Conservation (phyloP, 2,797 vertebrate genomes). For the Hafferia zeledoni region DNA sequence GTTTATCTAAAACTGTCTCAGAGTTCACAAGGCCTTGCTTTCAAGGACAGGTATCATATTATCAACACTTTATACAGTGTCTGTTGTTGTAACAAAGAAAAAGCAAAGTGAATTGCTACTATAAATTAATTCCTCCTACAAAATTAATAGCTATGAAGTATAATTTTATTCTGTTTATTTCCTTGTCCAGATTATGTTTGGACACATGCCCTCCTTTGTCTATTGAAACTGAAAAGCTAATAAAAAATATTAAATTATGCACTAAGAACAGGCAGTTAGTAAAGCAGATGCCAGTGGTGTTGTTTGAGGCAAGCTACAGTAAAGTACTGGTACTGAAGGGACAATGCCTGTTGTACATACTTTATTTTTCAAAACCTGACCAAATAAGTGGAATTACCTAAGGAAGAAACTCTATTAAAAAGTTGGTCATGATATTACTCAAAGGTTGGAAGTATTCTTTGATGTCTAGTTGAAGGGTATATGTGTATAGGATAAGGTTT, state of each 20-base stretch:
- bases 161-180: background rate
- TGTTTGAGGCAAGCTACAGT: background rate
- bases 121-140: background rate
- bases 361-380: background rate
- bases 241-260: conserved; percentile 24
- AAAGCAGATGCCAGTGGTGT: background rate
- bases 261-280: background rate
- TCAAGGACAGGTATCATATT: background rate
- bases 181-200: background rate
- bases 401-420: background rate
- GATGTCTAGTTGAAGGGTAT: background rate
- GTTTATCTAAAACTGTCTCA: background rate
- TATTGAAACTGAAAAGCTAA: conserved; percentile 12
- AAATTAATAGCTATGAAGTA: conserved; percentile 24
- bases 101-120: background rate
- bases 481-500: background rate
- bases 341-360: background rate
- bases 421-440: background rate
- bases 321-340: background rate
- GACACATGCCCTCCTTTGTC: conserved; percentile 27
- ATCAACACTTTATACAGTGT: background rate
- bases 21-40: background rate
- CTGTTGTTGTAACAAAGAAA: background rate
- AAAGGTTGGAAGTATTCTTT: background rate
- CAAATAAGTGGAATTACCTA: background rate